A percentile compares a stretch with the other conserved stretches of the same genome.
Evolutionary conservation across 2,797 vertebrate genomes (phyloP).

Genomic region (Bradypodion ventrale): DNA sequence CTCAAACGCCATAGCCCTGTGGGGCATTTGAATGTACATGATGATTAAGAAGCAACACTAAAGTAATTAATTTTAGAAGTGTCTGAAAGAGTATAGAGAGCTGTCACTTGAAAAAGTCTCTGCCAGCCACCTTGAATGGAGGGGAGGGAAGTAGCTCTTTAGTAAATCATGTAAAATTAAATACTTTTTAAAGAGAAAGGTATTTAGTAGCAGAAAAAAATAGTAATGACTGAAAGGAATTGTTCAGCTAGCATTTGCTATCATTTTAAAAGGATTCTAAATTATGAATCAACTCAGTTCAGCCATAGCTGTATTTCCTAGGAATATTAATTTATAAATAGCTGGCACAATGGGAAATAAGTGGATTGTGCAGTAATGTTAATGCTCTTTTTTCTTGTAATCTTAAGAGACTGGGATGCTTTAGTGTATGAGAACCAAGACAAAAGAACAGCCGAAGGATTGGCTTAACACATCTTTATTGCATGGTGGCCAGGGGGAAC

Average conservation of each 20-base stretch:
- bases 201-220: slow-evolving; percentile 18
- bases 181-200: background rate
- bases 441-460: no score
- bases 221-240: background rate
- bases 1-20: slow-evolving; percentile 1
- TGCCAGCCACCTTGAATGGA: background rate
- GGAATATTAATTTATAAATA: slow-evolving; percentile 5
- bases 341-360: background rate
- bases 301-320: background rate
- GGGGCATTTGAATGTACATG: background rate
- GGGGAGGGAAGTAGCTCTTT: background rate
- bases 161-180: slow-evolving; percentile 13
- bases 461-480: no score
- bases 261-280: background rate
- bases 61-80: slow-evolving; percentile 32
- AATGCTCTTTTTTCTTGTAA: background rate
- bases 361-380: background rate
- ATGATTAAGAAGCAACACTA: slow-evolving; percentile 22
- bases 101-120: slow-evolving; percentile 19
- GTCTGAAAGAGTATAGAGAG: slow-evolving; percentile 14
- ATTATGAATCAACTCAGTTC: slow-evolving; percentile 7
- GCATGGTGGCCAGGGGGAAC: no score
- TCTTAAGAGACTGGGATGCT: background rate
- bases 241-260: background rate
- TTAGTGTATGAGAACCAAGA: no score